Evolutionary conservation across 2,888 invertebrate species (phyloP), one percentile per base, ranked within the genome.

Genomic region (Ditylenchus weischeri): DNA sequence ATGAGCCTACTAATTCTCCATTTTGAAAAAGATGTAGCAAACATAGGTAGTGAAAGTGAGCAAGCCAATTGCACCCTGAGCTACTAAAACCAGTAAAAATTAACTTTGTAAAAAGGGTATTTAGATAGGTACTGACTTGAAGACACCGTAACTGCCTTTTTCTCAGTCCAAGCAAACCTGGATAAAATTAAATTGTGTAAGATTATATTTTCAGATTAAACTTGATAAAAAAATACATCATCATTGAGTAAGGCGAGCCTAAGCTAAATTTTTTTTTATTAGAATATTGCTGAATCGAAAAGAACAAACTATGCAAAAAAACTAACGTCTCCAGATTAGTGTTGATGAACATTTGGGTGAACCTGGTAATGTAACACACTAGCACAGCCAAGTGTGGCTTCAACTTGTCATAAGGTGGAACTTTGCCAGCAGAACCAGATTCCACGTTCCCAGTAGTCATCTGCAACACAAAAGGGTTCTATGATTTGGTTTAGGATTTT

Each of bases 301-400:
- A 54, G 29, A 1, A 29, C 58, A 29, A 1, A 38, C 48, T n/a
- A 48, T 5, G 43, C 29, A n/a, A 35, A n/a, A 64, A 82, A 62
- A 59, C 21, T 79, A 75, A 84, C 84, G 84, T 84, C 78, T 85
- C 85, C 71, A 83, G 80, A n/a, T 84, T 81, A n/a, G 84, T 81
- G 69, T 84, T 83, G 47, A 84, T 78, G 69, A 84, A 84, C 62
- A 84, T 78, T 29, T 84, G 80, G 43, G 81, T 79, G 73, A 85
- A 85, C 72, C 85, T 83, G 5, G 84, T 70, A n/a, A 72, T 64
- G 54, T 80, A 76, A 63, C 79, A 79, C 0, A 79, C 64, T 10
- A 68, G 48, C 15, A 74, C 69, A 7, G 79, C 82, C 1, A n/a
- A n/a, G n/a, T n/a, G n/a, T n/a, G n/a, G n/a, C n/a, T n/a, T n/a